Evolutionary conservation across 2,888 invertebrate genomes (phyloP).

Genomic region (Caenorhabditis afra): DNA sequence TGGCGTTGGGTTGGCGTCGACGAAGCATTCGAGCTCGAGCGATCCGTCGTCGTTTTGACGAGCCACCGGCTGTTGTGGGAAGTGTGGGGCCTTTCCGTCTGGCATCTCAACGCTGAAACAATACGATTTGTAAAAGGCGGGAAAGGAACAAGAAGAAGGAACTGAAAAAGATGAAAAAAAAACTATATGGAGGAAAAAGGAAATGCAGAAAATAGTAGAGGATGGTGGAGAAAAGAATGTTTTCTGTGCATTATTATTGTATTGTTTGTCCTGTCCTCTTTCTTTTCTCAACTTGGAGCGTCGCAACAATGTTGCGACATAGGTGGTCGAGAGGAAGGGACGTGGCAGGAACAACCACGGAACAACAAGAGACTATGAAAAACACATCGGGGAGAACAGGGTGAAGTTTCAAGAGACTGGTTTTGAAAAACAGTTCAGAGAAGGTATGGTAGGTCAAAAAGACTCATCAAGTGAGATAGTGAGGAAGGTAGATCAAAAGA

Average conservation of each 20-base stretch:
- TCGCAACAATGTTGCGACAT: conserved; percentile 8
- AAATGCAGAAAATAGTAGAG: neutral
- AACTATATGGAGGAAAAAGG: conserved; percentile 2
- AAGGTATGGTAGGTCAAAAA: too few species aligned
- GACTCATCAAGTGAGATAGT: too few species aligned
- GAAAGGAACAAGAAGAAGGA: conserved; percentile 4
- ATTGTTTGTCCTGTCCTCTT: conserved; percentile 3
- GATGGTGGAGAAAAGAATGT: too few species aligned
- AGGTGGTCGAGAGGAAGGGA: too few species aligned
- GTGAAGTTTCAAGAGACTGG: too few species aligned
- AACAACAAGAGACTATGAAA: neutral
- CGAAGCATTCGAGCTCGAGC: conserved; percentile 80
- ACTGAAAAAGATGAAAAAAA: conserved; percentile 11
- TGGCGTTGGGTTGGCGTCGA: conserved; percentile 80
- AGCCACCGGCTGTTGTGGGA: conserved; percentile 81
- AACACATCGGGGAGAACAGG: too few species aligned
- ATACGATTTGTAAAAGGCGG: neutral
- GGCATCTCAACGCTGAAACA: conserved; percentile 69
- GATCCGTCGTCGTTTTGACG: conserved; percentile 81
- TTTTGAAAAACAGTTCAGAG: too few species aligned
- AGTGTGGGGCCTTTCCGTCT: conserved; percentile 81
- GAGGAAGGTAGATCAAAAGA: neutral
- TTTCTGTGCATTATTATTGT: conserved; percentile 18
- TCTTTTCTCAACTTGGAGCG: neutral
- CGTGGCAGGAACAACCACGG: neutral